Base-by-base conservation (phyloP, 2,888 invertebrate species). In the Leptinotarsa peninsularis region DNA sequence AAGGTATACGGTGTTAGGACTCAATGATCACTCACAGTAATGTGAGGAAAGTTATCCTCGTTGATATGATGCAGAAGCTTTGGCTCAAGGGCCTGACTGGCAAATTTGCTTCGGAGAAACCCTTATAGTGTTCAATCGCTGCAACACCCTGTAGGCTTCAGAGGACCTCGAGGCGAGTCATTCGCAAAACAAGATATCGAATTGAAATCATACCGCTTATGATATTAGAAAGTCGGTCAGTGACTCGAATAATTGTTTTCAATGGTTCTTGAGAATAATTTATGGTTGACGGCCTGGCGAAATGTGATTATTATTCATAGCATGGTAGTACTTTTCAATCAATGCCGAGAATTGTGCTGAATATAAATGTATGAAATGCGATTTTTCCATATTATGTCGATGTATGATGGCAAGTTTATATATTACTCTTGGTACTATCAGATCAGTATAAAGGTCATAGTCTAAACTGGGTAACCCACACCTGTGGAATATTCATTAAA, bases 211-310 rank as follows among this genome's bases (percentile, higher is more conserved):
- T 23, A 58, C 21, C 23, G 14, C 10, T 23, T 23, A 18, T 21
- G 14, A 58, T 58, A 58, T 73, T 76, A 73, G 76, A 76, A 76
- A 73, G 76, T 76, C 73, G 71, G 71, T 76, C 76, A 76, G 70
- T 71, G 67, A 70, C 70, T 76, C 21, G 58, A 14, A n/a, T 52
- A 21, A 15, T 23, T 58, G 23, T 58, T 23, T 21, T 58, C 58
- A 58, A 58, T 58, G 58, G 13, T 58, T 58, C 58, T 58, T 23
- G 58, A 58, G 58, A 23, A 58, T 58, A 58, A 23, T 58, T 58
- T 23, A 18, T 67, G 67, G 67, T 52, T 67, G 52, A 67, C 49
- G 67, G 10, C 67, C 21, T 52, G 67, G 49, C 23, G 52, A 49
- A 21, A 50, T 27, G 10, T 49, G 7, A n/a, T 49, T 23, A 67